These are phyloP conservation scores for Turdus rufiventris DNA, from an alignment of 2,113 vertebrate genomes.

Conservation along the genomic window DNA sequence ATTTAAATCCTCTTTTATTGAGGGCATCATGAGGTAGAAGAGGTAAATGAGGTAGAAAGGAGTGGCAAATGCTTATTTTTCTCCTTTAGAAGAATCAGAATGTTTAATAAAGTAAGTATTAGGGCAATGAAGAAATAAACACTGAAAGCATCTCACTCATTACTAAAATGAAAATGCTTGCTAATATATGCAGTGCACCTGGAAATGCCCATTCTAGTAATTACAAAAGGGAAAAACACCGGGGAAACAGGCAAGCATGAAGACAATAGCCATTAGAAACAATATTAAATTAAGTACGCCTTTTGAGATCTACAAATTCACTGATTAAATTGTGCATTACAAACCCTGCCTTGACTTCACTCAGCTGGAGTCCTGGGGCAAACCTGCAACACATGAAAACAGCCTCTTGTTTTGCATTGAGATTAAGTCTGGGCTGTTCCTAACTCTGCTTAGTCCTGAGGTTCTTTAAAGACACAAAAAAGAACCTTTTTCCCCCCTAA, in stretches of 20 bases:
- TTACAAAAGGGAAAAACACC: constrained; percentile 39
- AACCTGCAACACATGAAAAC: not conserved
- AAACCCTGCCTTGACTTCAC: not conserved
- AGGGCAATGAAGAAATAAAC: constrained; percentile 38
- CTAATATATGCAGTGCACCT: constrained; percentile 53
- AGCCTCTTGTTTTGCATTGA: not conserved
- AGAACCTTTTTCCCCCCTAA: rapidly evolving
- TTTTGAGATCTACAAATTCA: constrained; percentile 34
- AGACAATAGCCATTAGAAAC: constrained; percentile 49
- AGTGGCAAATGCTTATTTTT: not conserved
- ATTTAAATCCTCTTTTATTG: not conserved
- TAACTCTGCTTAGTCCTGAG: not conserved
- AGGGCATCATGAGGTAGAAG: not conserved
- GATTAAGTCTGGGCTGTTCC: not conserved
- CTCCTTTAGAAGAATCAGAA: not conserved
- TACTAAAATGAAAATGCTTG: constrained; percentile 35
- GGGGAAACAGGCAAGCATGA: constrained; percentile 26
- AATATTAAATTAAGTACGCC: constrained; percentile 54
- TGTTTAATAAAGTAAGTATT: constrained; percentile 21
- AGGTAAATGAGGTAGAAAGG: constrained; percentile 7
- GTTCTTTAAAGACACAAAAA: not conserved
- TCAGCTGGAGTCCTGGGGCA: not conserved
- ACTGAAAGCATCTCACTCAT: not conserved
- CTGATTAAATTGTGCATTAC: constrained; percentile 45
- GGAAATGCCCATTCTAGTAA: constrained; percentile 53